phyloP scores from a whole-genome alignment of 2,888 invertebrate species.

The Caenorhabditis parvicauda region DNA sequence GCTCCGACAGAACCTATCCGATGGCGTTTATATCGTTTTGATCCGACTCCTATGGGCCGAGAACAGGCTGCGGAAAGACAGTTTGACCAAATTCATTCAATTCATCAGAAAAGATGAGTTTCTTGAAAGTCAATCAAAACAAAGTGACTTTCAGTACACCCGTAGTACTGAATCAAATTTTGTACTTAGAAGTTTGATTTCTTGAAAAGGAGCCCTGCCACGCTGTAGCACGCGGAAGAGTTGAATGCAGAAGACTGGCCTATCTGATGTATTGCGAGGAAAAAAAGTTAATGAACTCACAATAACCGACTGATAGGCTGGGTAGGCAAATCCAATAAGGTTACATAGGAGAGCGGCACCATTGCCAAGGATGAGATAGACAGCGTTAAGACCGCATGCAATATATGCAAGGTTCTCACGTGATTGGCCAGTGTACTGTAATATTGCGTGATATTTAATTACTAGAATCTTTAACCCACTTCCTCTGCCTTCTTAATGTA shows the following conservation, averaged over 20 bases:
- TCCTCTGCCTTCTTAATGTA: conserved; percentile 14
- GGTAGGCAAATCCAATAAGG: conserved; percentile 87
- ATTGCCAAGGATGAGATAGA: conserved; percentile 90
- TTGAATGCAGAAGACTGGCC: too few relatives aligned
- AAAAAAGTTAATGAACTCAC: too few relatives aligned
- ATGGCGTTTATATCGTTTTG: too few relatives aligned
- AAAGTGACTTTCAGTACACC: too few relatives aligned
- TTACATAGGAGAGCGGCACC: conserved; percentile 93
- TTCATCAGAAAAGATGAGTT: background rate
- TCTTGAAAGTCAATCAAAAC: background rate
- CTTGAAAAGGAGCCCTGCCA: background rate
- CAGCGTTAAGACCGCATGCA: conserved; percentile 66
- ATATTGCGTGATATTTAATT: background rate
- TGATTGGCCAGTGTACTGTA: background rate
- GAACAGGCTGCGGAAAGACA: too few relatives aligned
- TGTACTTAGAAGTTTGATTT: background rate
- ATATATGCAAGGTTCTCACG: conserved; percentile 23
- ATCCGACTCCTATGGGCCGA: too few relatives aligned
- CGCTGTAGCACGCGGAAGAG: too few relatives aligned
- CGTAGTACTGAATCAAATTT: background rate
- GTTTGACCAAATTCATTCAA: too few relatives aligned
- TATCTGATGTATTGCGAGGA: too few relatives aligned
- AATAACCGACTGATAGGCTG: conserved; percentile 76
- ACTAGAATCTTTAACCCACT: conserved; percentile 19
- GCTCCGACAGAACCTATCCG: too few relatives aligned